Conservation (phyloP, 2,113 vertebrate species). For the Pollachius pollachius region DNA sequence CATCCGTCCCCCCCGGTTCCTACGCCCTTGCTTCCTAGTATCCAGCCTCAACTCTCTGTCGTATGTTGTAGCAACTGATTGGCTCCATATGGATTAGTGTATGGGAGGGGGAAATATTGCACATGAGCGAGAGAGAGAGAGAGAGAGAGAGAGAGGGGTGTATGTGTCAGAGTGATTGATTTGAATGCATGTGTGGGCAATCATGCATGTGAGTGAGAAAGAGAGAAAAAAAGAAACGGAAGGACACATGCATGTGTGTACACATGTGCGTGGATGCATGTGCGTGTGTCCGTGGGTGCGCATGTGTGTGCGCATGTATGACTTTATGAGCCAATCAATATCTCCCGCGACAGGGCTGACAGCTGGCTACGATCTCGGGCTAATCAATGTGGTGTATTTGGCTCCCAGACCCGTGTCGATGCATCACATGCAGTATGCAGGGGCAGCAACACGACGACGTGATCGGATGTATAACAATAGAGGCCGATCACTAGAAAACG, state of each 20-base stretch:
- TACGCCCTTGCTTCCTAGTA: too few relatives aligned
- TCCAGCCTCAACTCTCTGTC: too few relatives aligned
- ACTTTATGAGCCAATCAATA: slow-evolving; percentile 42
- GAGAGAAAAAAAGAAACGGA: background rate
- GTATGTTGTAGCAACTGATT: too few relatives aligned
- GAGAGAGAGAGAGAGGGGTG: background rate
- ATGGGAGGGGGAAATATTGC: too few relatives aligned
- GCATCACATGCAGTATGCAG: slow-evolving; percentile 44
- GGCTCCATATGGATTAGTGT: too few relatives aligned
- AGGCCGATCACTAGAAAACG: too few relatives aligned
- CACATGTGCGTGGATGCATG: too few relatives aligned
- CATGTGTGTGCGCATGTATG: background rate
- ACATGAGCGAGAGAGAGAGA: background rate
- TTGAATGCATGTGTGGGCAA: background rate
- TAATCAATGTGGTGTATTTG: slow-evolving; percentile 59
- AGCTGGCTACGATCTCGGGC: slow-evolving; percentile 56
- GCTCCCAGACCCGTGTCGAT: slow-evolving; percentile 46
- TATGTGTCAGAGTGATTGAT: slow-evolving; percentile 25
- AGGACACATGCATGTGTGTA: background rate
- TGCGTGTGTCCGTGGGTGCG: background rate
- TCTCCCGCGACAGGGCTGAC: slow-evolving; percentile 39
- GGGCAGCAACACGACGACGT: slow-evolving; percentile 13
- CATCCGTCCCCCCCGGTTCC: too few relatives aligned
- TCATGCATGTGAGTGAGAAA: background rate
- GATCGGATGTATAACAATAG: slow-evolving; percentile 8